Conservation (phyloP, 1,140 invertebrate genomes). For the Amphibalanus amphitrite region DNA sequence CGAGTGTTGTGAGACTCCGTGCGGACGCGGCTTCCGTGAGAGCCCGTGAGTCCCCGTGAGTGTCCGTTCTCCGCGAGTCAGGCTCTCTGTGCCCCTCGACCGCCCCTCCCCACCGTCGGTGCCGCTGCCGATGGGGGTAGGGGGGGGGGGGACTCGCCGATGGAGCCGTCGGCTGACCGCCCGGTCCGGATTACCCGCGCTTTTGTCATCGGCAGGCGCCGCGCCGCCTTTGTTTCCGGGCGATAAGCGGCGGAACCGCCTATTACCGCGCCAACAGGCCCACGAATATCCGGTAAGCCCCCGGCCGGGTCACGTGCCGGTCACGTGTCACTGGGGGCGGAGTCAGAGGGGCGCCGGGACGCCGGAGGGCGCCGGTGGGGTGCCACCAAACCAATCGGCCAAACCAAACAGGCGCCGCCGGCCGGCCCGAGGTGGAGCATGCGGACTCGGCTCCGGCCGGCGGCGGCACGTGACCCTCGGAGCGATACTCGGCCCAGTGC, state of each 20-base stretch:
- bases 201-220: neutral
- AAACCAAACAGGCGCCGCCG: neutral
- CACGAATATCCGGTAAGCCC: neutral
- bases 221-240: constrained; percentile 1
- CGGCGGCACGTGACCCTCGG: neutral
- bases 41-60: too few species aligned
- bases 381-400: neutral
- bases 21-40: too few species aligned
- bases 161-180: neutral
- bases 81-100: too few species aligned
- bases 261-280: neutral
- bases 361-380: too few species aligned
- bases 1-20: too few species aligned
- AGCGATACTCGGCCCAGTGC: neutral
- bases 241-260: neutral
- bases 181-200: neutral
- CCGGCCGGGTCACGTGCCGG: neutral
- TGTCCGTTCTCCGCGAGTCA: neutral
- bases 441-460: too few species aligned
- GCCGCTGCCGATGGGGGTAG: too few species aligned
- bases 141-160: too few species aligned
- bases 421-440: too few species aligned
- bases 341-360: too few species aligned
- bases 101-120: too few species aligned
- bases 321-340: neutral